A percentile compares a stretch with the other conserved stretches of the same genome.
Evolutionary conservation across 2,888 invertebrate species (phyloP).

Genomic region (Leptura quadrifasciata): DNA sequence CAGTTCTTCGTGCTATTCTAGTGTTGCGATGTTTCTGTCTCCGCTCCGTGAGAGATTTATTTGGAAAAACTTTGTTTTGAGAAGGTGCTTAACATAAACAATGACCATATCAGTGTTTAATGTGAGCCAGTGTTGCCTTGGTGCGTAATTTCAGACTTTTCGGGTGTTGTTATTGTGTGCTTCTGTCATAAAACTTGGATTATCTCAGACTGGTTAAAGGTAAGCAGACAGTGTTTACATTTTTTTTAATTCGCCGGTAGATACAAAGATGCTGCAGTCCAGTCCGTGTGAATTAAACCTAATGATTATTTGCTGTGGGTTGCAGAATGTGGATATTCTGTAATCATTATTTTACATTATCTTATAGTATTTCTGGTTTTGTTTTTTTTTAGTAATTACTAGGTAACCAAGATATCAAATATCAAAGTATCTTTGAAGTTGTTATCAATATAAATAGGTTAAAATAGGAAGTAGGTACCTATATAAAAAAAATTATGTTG

Average conservation of each 20-base stretch:
- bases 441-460: no score
- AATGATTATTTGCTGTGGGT: not conserved
- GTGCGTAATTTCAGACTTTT: conserved; percentile 16
- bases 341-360: no score
- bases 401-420: no score
- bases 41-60: not conserved
- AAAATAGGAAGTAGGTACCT: no score
- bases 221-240: conserved; percentile 23
- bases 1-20: conserved; percentile 28
- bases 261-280: not conserved
- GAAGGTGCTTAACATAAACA: conserved; percentile 10
- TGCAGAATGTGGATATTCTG: not conserved
- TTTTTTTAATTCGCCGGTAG: conserved; percentile 16
- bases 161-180: conserved; percentile 8
- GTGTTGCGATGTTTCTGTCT: conserved; percentile 20
- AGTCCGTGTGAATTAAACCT: not conserved
- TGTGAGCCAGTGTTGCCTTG: not conserved
- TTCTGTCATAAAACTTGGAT: conserved; percentile 25
- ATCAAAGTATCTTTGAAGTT: no score
- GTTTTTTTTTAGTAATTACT: no score
- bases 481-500: no score
- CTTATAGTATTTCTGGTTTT: no score
- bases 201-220: conserved; percentile 15
- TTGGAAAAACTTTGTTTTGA: conserved; percentile 1
- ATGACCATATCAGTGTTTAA: not conserved